Base-by-base conservation (phyloP, 2,797 vertebrate species). In the Semotilus atromaculatus region DNA sequence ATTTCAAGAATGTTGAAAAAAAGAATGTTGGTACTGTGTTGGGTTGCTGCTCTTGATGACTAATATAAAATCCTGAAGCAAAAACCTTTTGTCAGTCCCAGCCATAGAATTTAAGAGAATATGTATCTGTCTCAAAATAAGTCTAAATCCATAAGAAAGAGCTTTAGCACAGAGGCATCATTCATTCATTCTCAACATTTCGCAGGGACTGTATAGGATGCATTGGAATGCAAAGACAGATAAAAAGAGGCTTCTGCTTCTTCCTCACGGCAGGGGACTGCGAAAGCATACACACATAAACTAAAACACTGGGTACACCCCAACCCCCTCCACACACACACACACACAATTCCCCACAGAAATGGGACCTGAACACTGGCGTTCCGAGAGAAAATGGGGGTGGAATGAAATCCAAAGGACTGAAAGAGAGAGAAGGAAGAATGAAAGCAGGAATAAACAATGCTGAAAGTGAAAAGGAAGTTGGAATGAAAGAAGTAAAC, bases 251-350 rank as follows among this genome's bases (percentile, higher is more conserved):
- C 89, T 91, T 93, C 60, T 64, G 60, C 26, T 64, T 64, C 92
- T 91, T 94, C 91, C 89, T 93, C 90, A 85, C 86, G 84, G 89
- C 74, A 74, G 91, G 92, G 94, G 90, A 89, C 91, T 90, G 89
- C 86, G 64, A 92, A 93, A 93, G 92, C 92, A 95, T 90, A 92
- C 91, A 94, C 86, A 86, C 84, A 91, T 94, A 91, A 95, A 92
- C 92, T 90, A 91, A 93, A 94, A 84, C 89, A 89, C 86, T 92
- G 93, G 89, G 86, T 90, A 87, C 92, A 92, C 78, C 91, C 88
- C 84, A 60, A 82, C 80, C 81, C 83, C 80, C 81, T 36, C 48
- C 26, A 75, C 84, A 80, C 29, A 81, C 48, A 62, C 36, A 80
- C 71, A 70, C 36, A 34, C 16, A 58, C 58, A 31, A 43, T 60